Conservation (phyloP, 1,140 invertebrate species). For the Diabrotica undecimpunctata region DNA sequence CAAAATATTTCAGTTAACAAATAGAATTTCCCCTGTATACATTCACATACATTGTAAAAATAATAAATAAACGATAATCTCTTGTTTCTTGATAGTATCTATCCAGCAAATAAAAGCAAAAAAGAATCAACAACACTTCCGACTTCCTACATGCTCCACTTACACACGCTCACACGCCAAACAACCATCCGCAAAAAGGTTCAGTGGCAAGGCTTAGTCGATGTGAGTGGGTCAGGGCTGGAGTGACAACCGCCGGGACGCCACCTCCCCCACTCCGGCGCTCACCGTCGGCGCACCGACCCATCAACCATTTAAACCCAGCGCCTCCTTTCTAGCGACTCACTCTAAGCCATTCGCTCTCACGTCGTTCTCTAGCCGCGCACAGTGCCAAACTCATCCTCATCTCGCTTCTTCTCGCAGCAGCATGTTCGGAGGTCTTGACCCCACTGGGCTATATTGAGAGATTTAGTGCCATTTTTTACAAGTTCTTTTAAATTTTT, state of each 20-base stretch:
- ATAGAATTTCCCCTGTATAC: too few species aligned
- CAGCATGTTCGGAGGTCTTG: slow-evolving; percentile 40
- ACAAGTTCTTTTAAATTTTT: not conserved
- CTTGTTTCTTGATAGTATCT: not conserved
- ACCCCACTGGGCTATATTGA: slow-evolving; percentile 42
- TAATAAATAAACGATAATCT: not conserved
- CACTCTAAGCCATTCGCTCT: slow-evolving; percentile 32
- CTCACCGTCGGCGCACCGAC: slow-evolving; percentile 27
- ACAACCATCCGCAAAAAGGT: slow-evolving; percentile 24
- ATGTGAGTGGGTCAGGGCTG: slow-evolving; percentile 47
- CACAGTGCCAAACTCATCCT: slow-evolving; percentile 10
- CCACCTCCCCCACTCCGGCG: slow-evolving; percentile 33
- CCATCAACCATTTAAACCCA: slow-evolving; percentile 38
- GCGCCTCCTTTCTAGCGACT: slow-evolving; percentile 26
- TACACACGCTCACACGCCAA: not conserved
- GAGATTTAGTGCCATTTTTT: not conserved
- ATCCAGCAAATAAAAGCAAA: not conserved
- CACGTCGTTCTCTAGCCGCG: slow-evolving; percentile 14
- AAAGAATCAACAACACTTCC: slow-evolving; percentile 1
- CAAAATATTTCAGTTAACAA: too few species aligned
- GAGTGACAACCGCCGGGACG: slow-evolving; percentile 35
- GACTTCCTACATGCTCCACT: slow-evolving; percentile 1
- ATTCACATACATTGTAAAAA: too few species aligned
- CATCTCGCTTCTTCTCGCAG: slow-evolving; percentile 15
- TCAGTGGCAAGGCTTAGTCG: slow-evolving; percentile 40